Evolutionary conservation across 2,113 vertebrate genomes (phyloP), one percentile per base, ranked within the genome.

Genomic region (Gobiocypris rarus): DNA sequence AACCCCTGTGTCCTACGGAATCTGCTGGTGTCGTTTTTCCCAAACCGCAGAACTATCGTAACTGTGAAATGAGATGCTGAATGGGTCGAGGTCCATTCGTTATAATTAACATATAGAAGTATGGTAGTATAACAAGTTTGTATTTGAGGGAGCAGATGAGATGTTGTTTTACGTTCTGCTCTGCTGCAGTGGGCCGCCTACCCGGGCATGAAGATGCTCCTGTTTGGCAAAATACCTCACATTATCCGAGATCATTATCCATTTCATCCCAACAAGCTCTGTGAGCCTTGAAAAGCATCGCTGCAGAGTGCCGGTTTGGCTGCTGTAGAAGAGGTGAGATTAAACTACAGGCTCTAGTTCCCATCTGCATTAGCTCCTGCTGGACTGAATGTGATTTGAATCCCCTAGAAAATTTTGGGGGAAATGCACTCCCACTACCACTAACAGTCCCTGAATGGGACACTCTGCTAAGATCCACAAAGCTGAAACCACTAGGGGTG

Each of bases 241-340:
- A 91, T 91, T 91, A 89, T 88, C 81, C 75, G 50, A 85, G 90
- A 91, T 92, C 90, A 88, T 90, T 91, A 92, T 92, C 90, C 90
- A 83, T 92, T 91, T 91, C 84, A 87, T 89, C 87, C 89, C 88
- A 90, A 91, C 86, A 89, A 90, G 90, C 88, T 87, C 84, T 87
- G 82, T 88, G 90, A 90, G 91, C 87, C 65, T 88, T 89, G 84
- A 65, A 77, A 86, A 82, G 86, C 78, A 87, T 88, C 91, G 54
- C 75, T 70, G 84, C 90, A 89, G 84, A 89, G 84, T 84, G 82
- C 76, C 28, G 50, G 85, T 87, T 87, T 91, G 91, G 89, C 91
- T 88, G 41, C 50, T 71, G 88, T 90, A 84, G 61, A 80, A 38
- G 81, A 82, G 85, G 86, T 91, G 89, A 90, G 70, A 93, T 91